Conservation (phyloP, 1,140 invertebrate species). For the Zaprionus capensis region DNA sequence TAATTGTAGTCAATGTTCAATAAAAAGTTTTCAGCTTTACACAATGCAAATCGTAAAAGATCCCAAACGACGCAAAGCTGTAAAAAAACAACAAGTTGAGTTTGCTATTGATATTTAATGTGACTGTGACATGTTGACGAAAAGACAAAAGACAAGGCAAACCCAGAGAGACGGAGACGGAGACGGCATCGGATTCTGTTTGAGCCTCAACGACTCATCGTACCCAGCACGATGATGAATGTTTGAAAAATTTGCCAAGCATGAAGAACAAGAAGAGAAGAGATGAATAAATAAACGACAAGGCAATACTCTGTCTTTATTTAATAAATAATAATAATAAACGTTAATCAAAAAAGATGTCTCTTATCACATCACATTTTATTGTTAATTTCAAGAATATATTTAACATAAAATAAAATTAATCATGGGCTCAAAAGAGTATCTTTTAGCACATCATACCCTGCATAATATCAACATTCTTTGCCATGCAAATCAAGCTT, state of each 20-base stretch:
- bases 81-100: conserved; percentile 30
- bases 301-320: neutral
- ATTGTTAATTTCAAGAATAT: neutral
- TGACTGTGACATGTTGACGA: conserved; percentile 76
- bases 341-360: neutral
- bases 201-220: conserved; percentile 20
- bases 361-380: neutral
- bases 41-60: conserved; percentile 58
- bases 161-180: conserved; percentile 8
- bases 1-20: conserved; percentile 80
- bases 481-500: neutral
- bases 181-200: neutral
- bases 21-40: conserved; percentile 66
- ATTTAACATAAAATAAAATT: too few species aligned
- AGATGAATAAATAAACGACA: neutral
- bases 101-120: conserved; percentile 70
- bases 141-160: conserved; percentile 60
- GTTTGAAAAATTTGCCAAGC: conserved; percentile 63
- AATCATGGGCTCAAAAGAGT: neutral
- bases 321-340: neutral
- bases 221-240: conserved; percentile 60
- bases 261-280: neutral
- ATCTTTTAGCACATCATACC: neutral
- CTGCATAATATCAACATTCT: neutral
- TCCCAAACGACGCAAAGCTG: conserved; percentile 18